Evolutionary conservation across 2,888 invertebrate species (phyloP).

Genomic region (Noctua fimbriata): DNA sequence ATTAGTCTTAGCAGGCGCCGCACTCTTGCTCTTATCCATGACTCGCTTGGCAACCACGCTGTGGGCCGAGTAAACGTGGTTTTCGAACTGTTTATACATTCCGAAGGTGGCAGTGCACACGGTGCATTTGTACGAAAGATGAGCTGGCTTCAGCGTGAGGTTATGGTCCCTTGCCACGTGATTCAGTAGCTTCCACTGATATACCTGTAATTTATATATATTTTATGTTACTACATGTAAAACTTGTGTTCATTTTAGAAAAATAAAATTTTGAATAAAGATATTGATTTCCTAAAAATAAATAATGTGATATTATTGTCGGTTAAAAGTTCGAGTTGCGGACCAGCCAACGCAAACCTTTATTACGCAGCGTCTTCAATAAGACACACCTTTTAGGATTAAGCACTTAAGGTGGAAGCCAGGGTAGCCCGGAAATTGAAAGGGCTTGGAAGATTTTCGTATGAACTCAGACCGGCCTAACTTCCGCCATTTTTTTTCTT

Average conservation of each 20-base stretch:
- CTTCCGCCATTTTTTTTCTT: too few relatives aligned
- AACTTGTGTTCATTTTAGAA: background rate
- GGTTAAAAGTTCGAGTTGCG: background rate
- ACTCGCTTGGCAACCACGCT: constrained; percentile 96
- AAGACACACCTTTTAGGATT: background rate
- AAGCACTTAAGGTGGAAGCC: background rate
- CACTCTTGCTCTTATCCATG: constrained; percentile 82
- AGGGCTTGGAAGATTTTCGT: too few relatives aligned
- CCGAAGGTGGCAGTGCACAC: constrained; percentile 98
- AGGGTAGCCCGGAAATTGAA: too few relatives aligned
- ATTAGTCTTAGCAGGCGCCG: constrained; percentile 71
- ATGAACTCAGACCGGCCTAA: too few relatives aligned
- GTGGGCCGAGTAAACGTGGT: constrained; percentile 98
- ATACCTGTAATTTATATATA: constrained; percentile 91
- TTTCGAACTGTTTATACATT: constrained; percentile 98
- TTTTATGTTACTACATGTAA: constrained; percentile 16
- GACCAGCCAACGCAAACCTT: background rate
- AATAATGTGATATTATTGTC: background rate
- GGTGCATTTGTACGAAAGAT: constrained; percentile 98
- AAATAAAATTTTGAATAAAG: background rate
- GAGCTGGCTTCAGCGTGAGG: constrained; percentile 97
- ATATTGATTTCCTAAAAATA: background rate
- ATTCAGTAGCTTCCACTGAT: constrained; percentile 97
- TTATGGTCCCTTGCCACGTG: constrained; percentile 98
- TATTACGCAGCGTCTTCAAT: background rate